Base-by-base conservation (phyloP, 2,888 invertebrate genomes). In the Willowsia nigromaculata region DNA sequence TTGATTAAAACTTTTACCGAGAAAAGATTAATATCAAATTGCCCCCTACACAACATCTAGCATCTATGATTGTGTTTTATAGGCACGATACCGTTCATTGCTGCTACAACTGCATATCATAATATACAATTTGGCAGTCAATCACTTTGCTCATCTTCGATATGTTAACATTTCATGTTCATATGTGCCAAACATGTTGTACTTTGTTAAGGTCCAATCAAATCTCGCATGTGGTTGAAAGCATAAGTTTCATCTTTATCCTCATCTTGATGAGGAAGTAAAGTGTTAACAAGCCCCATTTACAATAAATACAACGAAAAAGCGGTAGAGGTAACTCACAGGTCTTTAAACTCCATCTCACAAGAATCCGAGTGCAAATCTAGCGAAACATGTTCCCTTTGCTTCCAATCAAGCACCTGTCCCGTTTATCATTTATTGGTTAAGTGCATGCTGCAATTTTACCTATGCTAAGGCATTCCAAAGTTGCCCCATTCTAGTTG, bases 371-470 rank as follows among this genome's bases (percentile, higher is more conserved):
- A 43, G 47, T n/a, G 47, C 11, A 27, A 43, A 47, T 74, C 15
- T 74, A 25, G 43, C 74, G 15, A 74, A 74, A 74, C 74, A 74
- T 47, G 74, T 74, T 74, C 74, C 50, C 40, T 18, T 18, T 50
- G 50, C 50, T 74, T 74, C 74, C 74, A 74, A 74, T 74, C 74
- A 74, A 47, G 27, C 47, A 74, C 74, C 76, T 53, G 76, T 76
- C 53, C 76, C 50, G 50, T 76, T 76, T 50, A 18, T 53, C 53
- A 30, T 43, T 76, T 76, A 30, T 30, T 2, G 33, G 9, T 5
- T 15, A 74, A 74, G 4, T 47, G 22, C 7, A 6, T 15, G 25
- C n/a, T 47, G 25, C 74, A 74, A 43, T 43, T 74, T 74, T 43
- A n/a, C n/a, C n/a, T 25, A 5, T 3, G 33, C 6, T 68, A 18